These are phyloP conservation scores for Nezara viridula DNA, from an alignment of 2,888 invertebrate genomes.

Conservation along the genomic window DNA sequence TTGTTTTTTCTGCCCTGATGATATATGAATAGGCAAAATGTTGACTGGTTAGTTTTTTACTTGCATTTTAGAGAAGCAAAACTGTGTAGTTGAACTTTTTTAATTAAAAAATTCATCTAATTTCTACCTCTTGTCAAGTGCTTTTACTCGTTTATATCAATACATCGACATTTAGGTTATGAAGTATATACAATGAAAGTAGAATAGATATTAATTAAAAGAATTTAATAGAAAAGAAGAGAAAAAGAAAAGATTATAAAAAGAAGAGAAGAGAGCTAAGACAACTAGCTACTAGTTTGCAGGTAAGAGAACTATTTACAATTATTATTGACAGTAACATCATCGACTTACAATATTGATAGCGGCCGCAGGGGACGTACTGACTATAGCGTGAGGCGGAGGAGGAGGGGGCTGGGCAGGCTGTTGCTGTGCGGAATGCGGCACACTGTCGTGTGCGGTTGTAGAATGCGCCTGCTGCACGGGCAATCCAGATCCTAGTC, in stretches of 20 bases:
- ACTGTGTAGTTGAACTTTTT: no score
- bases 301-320: neutral
- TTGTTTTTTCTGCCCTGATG: no score
- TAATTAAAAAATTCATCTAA: no score
- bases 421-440: constrained; percentile 70
- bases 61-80: no score
- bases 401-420: constrained; percentile 67
- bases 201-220: neutral
- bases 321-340: neutral
- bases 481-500: constrained; percentile 76
- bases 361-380: constrained; percentile 63
- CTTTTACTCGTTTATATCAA: no score
- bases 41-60: no score
- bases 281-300: neutral
- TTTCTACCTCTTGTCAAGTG: no score
- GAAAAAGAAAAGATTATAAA: neutral
- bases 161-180: neutral
- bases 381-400: constrained; percentile 70
- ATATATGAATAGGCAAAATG: no score
- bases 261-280: neutral
- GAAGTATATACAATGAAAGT: neutral
- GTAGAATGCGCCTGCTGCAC: constrained; percentile 91
- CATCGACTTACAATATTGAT: constrained; percentile 58
- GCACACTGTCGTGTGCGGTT: constrained; percentile 81
- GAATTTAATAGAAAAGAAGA: neutral